These are phyloP conservation scores for Andrena haemorrhoa DNA, from an alignment of 2,888 invertebrate species.

Conservation along the genomic window DNA sequence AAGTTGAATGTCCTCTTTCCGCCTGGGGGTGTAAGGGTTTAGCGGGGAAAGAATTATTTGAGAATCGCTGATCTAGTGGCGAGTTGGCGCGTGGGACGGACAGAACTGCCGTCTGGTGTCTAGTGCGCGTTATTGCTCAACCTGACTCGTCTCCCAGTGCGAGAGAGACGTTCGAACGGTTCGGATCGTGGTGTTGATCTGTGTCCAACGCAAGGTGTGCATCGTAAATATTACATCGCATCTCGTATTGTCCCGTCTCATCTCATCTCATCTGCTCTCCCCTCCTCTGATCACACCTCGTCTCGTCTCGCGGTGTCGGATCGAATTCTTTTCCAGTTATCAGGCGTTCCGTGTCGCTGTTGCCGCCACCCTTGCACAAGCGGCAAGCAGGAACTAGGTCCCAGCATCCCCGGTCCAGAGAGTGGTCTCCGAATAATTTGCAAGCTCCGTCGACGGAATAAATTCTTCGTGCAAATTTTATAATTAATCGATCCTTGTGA, in stretches of 20 bases:
- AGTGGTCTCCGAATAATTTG: too few species aligned
- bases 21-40: not conserved
- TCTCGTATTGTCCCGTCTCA: too few species aligned
- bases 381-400: too few species aligned
- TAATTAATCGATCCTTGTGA: not conserved
- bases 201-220: slow-evolving; percentile 41
- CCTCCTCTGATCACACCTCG: too few species aligned
- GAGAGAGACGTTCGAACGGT: slow-evolving; percentile 79
- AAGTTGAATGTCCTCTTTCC: not conserved
- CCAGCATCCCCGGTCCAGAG: too few species aligned
- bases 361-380: too few species aligned
- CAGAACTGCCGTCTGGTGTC: not conserved
- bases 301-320: too few species aligned
- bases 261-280: too few species aligned
- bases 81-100: slow-evolving; percentile 16
- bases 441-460: too few species aligned
- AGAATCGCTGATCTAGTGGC: not conserved
- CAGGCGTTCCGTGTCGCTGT: too few species aligned
- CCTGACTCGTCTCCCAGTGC: slow-evolving; percentile 75
- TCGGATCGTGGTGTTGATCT: slow-evolving; percentile 70
- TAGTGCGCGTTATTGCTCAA: slow-evolving; percentile 65
- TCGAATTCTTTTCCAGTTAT: too few species aligned
- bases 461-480: not conserved
- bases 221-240: too few species aligned
- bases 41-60: not conserved